Evolutionary conservation across 2,888 invertebrate species (phyloP).

Genomic region (Andrena camellia): DNA sequence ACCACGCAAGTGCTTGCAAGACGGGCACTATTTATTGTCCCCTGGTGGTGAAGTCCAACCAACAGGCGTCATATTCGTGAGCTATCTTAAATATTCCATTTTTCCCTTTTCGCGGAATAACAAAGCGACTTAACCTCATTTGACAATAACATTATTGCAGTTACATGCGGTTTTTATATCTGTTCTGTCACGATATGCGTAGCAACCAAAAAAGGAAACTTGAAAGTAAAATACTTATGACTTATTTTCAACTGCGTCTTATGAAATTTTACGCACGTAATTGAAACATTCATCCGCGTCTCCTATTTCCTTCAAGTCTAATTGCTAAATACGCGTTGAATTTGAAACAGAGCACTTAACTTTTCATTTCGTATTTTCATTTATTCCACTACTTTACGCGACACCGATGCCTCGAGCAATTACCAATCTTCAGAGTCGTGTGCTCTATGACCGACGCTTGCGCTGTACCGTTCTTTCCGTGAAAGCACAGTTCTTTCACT

Average conservation of each 20-base stretch:
- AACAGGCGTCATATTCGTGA: neutral
- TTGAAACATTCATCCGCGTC: too few species aligned
- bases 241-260: neutral
- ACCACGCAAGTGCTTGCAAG: too few species aligned
- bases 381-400: neutral
- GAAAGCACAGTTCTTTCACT: constrained; percentile 75
- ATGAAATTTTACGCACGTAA: neutral
- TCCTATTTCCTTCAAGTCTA: too few species aligned
- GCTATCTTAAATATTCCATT: too few species aligned
- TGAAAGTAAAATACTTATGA: neutral
- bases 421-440: constrained; percentile 9
- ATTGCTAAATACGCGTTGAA: neutral
- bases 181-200: neutral
- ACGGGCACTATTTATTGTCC: too few species aligned
- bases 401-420: neutral
- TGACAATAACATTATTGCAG: neutral
- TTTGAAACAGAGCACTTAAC: neutral
- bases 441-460: constrained; percentile 79
- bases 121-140: neutral
- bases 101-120: too few species aligned
- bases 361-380: neutral
- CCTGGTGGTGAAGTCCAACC: too few species aligned
- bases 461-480: constrained; percentile 73
- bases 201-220: neutral
- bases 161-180: neutral